phyloP scores from a whole-genome alignment of 2,888 invertebrate genomes.

The Ophion ventricosus region DNA sequence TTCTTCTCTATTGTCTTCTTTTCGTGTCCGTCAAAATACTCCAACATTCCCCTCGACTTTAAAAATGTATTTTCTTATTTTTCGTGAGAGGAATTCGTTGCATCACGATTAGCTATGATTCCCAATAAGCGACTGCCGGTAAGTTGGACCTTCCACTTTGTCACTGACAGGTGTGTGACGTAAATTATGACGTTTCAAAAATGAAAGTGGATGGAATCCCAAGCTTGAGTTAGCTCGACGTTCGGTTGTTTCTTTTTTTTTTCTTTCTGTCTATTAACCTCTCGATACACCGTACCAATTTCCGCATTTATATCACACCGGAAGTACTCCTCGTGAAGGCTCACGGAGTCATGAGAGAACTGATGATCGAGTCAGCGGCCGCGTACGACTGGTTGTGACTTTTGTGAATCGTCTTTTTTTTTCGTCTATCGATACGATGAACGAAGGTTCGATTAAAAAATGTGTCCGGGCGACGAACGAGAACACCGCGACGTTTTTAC shows the following conservation, averaged over 20 bases:
- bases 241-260: conserved; percentile 38
- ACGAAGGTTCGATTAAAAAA: conserved; percentile 44
- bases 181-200: conserved; percentile 38
- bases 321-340: conserved; percentile 32
- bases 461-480: conserved; percentile 60
- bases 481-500: conserved; percentile 76
- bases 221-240: conserved; percentile 24
- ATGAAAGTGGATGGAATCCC: conserved; percentile 35
- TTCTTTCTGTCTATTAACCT: conserved; percentile 33
- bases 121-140: not conserved
- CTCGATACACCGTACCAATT: conserved; percentile 21
- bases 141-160: conserved; percentile 28
- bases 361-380: conserved; percentile 9
- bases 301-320: conserved; percentile 7
- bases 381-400: conserved; percentile 24
- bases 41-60: not conserved
- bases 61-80: not conserved
- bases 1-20: conserved; percentile 1
- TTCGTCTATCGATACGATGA: conserved; percentile 30
- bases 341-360: conserved; percentile 38
- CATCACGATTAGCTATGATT: conserved; percentile 43
- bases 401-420: conserved; percentile 6
- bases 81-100: conserved; percentile 9
- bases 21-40: conserved; percentile 10
- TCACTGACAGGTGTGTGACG: conserved; percentile 36